Evolutionary conservation across 1,140 invertebrate genomes (phyloP).

Genomic region (Megalopta genalis): DNA sequence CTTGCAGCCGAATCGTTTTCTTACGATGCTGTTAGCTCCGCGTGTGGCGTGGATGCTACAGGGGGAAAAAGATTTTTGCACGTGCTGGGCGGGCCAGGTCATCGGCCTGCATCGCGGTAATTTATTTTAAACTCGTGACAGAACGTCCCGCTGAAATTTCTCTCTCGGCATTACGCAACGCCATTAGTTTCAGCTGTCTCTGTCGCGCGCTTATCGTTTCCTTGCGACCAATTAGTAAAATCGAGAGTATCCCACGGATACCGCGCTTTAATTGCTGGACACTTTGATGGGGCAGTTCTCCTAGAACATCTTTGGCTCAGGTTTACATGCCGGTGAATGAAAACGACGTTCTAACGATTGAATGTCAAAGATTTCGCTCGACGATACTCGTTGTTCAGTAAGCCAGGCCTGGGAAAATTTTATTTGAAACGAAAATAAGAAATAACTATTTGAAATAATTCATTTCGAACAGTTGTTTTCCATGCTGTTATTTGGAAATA

Average conservation of each 20-base stretch:
- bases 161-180: slow-evolving; percentile 37
- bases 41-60: slow-evolving; percentile 34
- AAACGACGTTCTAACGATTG: no score
- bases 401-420: no score
- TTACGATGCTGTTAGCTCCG: slow-evolving; percentile 20
- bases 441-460: no score
- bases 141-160: slow-evolving; percentile 33
- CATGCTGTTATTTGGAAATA: no score
- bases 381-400: no score
- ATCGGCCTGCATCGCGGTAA: slow-evolving; percentile 46
- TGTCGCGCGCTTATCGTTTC: slow-evolving; percentile 13
- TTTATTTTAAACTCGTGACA: slow-evolving; percentile 52
- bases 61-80: slow-evolving; percentile 47
- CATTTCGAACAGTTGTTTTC: no score
- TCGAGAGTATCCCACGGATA: not conserved
- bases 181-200: slow-evolving; percentile 1
- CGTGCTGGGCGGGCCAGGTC: slow-evolving; percentile 47
- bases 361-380: no score
- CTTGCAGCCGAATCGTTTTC: slow-evolving; percentile 9
- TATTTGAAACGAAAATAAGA: no score
- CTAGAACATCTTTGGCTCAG: not conserved
- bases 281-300: not conserved
- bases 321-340: not conserved
- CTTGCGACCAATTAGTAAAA: slow-evolving; percentile 25
- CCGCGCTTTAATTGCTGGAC: not conserved